A percentile compares a stretch with the other conserved stretches of the same genome.
Evolutionary conservation across 2,888 invertebrate species (phyloP).

Genomic region (Limnephilus marmoratus): DNA sequence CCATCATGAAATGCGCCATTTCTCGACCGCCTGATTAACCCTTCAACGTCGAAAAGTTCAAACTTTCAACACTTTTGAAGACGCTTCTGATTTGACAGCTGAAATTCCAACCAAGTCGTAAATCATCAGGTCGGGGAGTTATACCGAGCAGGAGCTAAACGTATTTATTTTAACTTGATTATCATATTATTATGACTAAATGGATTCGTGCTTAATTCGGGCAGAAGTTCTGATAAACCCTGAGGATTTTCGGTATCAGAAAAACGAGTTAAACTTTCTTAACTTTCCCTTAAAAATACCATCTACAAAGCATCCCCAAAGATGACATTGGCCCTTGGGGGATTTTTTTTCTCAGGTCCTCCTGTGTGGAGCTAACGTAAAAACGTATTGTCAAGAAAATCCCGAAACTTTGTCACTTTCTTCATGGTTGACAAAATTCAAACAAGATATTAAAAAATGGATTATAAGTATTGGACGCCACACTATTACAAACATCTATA

Average conservation of each 20-base stretch:
- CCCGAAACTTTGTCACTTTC: too few relatives aligned
- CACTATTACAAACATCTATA: too few relatives aligned
- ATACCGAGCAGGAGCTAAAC: not conserved
- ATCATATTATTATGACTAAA: constrained; percentile 26
- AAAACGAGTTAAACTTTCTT: not conserved
- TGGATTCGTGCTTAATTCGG: not conserved
- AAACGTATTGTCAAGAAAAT: too few relatives aligned
- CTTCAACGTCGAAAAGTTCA: constrained; percentile 48
- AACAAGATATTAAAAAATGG: too few relatives aligned
- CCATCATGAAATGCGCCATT: constrained; percentile 35
- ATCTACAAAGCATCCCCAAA: too few relatives aligned
- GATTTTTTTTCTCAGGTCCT: too few relatives aligned
- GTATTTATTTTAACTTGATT: constrained; percentile 39
- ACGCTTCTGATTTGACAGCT: constrained; percentile 45
- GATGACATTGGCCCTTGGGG: too few relatives aligned
- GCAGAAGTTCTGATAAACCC: not conserved
- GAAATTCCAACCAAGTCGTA: constrained; percentile 44
- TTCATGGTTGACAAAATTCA: too few relatives aligned
- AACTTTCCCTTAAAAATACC: not conserved
- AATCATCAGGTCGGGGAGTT: constrained; percentile 36
- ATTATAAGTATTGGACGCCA: too few relatives aligned
- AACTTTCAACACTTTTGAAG: constrained; percentile 52
- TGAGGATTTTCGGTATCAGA: not conserved
- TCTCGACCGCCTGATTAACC: constrained; percentile 47
- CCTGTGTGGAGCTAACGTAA: too few relatives aligned